phyloP scores from a whole-genome alignment of 2,113 vertebrate genomes.

The Muscicapa adusta region DNA sequence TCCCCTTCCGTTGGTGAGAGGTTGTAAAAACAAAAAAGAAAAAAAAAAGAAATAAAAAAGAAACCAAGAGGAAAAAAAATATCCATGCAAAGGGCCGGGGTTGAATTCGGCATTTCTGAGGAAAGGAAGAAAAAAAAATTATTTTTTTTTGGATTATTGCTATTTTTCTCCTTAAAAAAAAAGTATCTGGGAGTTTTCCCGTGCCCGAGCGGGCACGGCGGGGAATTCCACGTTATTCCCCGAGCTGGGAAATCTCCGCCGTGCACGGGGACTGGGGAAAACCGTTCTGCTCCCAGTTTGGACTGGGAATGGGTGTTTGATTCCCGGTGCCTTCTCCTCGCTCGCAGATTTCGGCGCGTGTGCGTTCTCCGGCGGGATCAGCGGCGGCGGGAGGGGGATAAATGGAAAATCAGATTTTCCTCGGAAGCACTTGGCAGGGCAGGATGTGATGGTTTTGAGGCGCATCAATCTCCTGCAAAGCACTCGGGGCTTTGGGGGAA shows the following conservation, averaged over 20 bases:
- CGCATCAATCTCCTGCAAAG: neutral
- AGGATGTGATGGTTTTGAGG: neutral
- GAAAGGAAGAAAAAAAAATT: neutral
- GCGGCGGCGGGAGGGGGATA: neutral
- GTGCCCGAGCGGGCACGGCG: neutral
- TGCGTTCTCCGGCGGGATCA: neutral
- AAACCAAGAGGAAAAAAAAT: no score
- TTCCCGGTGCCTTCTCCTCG: neutral
- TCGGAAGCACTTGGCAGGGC: neutral
- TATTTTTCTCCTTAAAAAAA: neutral
- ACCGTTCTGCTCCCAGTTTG: neutral
- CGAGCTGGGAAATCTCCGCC: neutral
- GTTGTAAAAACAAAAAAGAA: neutral
- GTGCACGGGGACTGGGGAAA: neutral
- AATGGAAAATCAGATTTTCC: neutral
- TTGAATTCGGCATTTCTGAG: neutral
- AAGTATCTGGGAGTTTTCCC: neutral
- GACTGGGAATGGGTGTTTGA: neutral
- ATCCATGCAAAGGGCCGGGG: neutral
- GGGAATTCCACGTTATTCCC: neutral
- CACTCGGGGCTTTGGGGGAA: neutral
- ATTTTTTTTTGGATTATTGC: neutral
- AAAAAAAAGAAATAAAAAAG: neutral
- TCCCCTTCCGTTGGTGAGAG: neutral
- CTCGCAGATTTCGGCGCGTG: neutral